Evolutionary conservation across 2,113 vertebrate species (phyloP).

Genomic region (Gasterosteus aculeatus): DNA sequence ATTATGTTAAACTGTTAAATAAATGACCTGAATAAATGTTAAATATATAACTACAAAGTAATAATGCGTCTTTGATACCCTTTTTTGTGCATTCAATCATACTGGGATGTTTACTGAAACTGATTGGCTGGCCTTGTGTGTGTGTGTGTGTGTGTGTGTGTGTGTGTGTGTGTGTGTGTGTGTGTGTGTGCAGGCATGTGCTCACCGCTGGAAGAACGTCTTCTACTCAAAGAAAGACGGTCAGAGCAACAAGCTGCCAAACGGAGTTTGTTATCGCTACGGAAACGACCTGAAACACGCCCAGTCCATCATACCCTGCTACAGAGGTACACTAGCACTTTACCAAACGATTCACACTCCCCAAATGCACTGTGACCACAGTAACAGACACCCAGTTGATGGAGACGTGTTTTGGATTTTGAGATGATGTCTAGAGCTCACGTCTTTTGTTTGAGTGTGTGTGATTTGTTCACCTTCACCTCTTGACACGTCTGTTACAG

Average conservation of each 20-base stretch:
- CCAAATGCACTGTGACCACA: background rate
- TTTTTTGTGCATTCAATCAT: too few relatives aligned
- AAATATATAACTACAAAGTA: too few relatives aligned
- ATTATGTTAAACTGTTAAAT: too few relatives aligned
- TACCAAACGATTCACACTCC: background rate
- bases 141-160: slow-evolving; percentile 5
- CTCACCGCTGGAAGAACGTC: slow-evolving; percentile 95
- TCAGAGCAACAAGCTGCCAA: slow-evolving; percentile 88
- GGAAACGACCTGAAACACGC: slow-evolving; percentile 80
- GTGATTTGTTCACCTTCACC: slow-evolving; percentile 43
- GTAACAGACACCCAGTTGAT: background rate
- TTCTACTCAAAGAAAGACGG: slow-evolving; percentile 79
- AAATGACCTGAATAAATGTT: too few relatives aligned
- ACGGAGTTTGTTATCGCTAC: slow-evolving; percentile 88
- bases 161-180: slow-evolving; percentile 8
- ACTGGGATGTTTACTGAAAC: too few relatives aligned
- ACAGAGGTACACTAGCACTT: slow-evolving; percentile 82
- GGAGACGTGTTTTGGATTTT: background rate
- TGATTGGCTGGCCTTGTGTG: background rate
- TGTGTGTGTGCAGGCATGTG: slow-evolving; percentile 66
- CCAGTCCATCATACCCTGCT: slow-evolving; percentile 86
- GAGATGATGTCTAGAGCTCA: background rate
- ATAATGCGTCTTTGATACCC: too few relatives aligned
- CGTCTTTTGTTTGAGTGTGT: background rate
- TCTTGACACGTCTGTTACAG: slow-evolving; percentile 42